A percentile compares a stretch with the other conserved stretches of the same genome.
phyloP scores from a whole-genome alignment of 2,888 invertebrate species.

The Leistus spinibarbis region DNA sequence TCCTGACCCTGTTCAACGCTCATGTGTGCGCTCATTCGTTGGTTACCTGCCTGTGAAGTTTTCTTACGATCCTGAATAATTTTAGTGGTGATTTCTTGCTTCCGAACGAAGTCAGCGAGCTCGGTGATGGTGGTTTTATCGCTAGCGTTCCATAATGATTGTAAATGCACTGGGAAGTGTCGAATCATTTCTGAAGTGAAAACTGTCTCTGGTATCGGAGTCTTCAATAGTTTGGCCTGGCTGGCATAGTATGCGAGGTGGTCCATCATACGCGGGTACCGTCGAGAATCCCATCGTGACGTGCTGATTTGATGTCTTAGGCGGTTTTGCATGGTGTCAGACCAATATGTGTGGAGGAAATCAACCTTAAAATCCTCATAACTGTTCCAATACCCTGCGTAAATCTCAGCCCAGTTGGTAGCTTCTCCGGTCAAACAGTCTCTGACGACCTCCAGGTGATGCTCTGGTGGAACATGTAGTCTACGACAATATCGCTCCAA shows the following conservation, averaged over 20 bases:
- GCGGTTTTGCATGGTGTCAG: neutral
- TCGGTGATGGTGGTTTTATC: neutral
- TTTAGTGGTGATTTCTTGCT: conserved; percentile 5
- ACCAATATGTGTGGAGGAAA: neutral
- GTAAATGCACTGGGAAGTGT: conserved; percentile 15
- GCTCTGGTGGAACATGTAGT: neutral
- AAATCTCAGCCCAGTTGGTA: neutral
- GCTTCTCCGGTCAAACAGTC: neutral
- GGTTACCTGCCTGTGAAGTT: neutral
- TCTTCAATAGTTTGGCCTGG: neutral
- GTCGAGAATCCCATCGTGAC: neutral
- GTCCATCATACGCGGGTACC: neutral
- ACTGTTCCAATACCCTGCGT: neutral
- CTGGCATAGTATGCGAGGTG: neutral
- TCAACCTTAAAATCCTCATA: neutral
- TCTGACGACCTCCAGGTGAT: neutral
- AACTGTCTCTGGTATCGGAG: conserved; percentile 7
- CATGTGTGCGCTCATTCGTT: neutral
- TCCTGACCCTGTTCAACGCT: no score
- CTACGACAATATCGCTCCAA: no score
- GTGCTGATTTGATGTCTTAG: neutral
- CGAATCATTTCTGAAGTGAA: conserved; percentile 15
- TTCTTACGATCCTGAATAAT: neutral
- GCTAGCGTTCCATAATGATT: conserved; percentile 10
- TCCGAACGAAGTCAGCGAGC: conserved; percentile 5